Base-by-base conservation (phyloP, 2,113 vertebrate species). In the Rissa tridactyla region DNA sequence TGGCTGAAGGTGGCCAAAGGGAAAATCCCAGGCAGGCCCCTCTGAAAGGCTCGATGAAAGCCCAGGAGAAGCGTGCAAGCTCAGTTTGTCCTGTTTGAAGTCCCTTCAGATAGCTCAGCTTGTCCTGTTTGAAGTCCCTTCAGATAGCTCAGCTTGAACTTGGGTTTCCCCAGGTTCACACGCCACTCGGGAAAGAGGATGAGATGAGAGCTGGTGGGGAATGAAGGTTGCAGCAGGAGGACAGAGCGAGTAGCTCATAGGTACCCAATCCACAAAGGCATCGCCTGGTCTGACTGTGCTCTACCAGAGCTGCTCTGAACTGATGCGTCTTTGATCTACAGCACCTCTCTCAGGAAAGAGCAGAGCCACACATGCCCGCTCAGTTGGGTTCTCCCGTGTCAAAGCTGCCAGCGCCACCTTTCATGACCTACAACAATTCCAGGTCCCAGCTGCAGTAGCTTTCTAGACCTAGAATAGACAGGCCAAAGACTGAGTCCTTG, bases 241-340 rank as follows among this genome's bases (percentile, higher is more conserved):
- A 62, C 2, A 13, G 26, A 60, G 34, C 0, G 1, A 36, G 38
- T 0, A 20, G 60, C 27, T 46, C 0, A 0, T 0, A 17, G 72
- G 12, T 4, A 26, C 27, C 30, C 3, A 5, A 60, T 8, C 21
- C 73, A 57, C 34, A 2, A 0, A 15, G 15, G 3, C 72, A 13
- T 5, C 2, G 0, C 52, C 21, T 17, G 58, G 6, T 27, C n/a
- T 19, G 9, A 3, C 61, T 10, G 0, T 0, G 32, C n/a, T 66
- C 6, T 46, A 7, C 29, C 71, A 83, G 20, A 23, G 40, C 36
- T 34, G 49, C 82, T 64, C 66, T 14, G 27, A 30, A 5, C 34
- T 1, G 19, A 13, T 0, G 4, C 0, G 0, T 0, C 2, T 16
- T 26, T 15, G 27, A 84, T 2, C 60, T 1, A 4, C 40, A 73